A percentile compares a stretch with the other conserved stretches of the same genome.
These are phyloP conservation scores for Conopomorpha cramerella DNA, from an alignment of 1,140 invertebrate species.

Conservation along the genomic window DNA sequence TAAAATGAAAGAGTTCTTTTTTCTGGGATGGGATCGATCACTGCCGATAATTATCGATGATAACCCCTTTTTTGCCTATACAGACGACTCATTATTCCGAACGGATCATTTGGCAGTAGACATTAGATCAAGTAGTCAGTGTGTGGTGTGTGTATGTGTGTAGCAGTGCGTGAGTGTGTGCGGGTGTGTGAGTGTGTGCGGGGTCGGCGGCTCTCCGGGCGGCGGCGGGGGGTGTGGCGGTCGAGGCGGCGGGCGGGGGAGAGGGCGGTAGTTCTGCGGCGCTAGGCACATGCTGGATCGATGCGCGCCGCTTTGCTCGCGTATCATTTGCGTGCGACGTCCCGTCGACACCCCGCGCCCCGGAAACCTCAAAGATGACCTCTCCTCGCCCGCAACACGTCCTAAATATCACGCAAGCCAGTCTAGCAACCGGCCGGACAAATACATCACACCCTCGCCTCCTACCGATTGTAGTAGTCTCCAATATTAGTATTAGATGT, in stretches of 20 bases:
- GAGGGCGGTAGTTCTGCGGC: slow-evolving; percentile 23
- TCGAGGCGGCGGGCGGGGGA: slow-evolving; percentile 5
- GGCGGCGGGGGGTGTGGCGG: slow-evolving; percentile 6
- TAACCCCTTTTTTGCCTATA: slow-evolving; percentile 14
- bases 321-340: slow-evolving; percentile 48
- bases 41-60: too few species aligned
- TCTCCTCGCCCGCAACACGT: neutral
- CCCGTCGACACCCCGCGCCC: slow-evolving; percentile 11
- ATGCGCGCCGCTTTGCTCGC: slow-evolving; percentile 38
- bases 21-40: too few species aligned
- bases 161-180: slow-evolving; percentile 7
- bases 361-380: neutral
- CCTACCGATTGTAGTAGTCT: too few species aligned
- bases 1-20: too few species aligned
- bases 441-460: too few species aligned
- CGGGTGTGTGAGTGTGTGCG: slow-evolving; percentile 15
- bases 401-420: neutral
- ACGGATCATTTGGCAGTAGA: slow-evolving; percentile 53
- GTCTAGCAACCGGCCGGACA: too few species aligned
- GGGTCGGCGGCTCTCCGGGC: slow-evolving; percentile 10
- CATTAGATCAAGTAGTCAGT: slow-evolving; percentile 24
- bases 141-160: slow-evolving; percentile 19
- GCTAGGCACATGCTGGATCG: slow-evolving; percentile 33
- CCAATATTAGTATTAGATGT: too few species aligned
- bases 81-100: slow-evolving; percentile 39